A percentile compares a stretch with the other conserved stretches of the same genome.
Evolutionary conservation across 2,888 invertebrate species (phyloP).

Genomic region (Axea sp.): DNA sequence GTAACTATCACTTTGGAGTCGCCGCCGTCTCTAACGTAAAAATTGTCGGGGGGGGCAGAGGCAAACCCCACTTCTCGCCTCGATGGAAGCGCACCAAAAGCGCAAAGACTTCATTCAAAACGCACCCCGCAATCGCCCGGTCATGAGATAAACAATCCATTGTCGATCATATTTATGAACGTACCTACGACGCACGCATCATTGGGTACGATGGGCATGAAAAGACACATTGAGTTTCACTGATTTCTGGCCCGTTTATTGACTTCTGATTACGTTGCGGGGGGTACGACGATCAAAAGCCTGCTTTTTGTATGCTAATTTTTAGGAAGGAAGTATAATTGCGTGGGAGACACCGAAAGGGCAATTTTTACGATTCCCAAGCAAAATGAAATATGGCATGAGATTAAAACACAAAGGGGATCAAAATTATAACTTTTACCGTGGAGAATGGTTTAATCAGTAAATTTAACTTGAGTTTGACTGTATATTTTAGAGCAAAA

Average conservation of each 20-base stretch:
- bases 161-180: constrained; percentile 23
- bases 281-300: constrained; percentile 24
- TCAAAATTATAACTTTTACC: background rate
- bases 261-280: constrained; percentile 43
- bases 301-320: constrained; percentile 27
- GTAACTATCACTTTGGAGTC: constrained; percentile 60
- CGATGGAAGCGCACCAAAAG: constrained; percentile 39
- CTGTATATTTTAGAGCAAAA: too few species aligned
- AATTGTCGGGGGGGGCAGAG: constrained; percentile 15
- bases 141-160: constrained; percentile 51
- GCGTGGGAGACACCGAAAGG: constrained; percentile 21
- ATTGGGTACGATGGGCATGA: constrained; percentile 51
- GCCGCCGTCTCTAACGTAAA: constrained; percentile 41
- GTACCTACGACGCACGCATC: constrained; percentile 38
- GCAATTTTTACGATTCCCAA: constrained; percentile 13
- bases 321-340: constrained; percentile 54
- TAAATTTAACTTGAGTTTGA: too few species aligned
- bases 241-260: constrained; percentile 47
- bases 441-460: background rate
- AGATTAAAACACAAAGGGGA: background rate
- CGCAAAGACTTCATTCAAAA: constrained; percentile 36
- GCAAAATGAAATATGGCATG: constrained; percentile 18
- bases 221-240: constrained; percentile 56
- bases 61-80: background rate
- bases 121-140: constrained; percentile 26